Evolutionary conservation across 2,888 invertebrate genomes (phyloP), one percentile per base, ranked within the genome.

Genomic region (Drosophila recens): DNA sequence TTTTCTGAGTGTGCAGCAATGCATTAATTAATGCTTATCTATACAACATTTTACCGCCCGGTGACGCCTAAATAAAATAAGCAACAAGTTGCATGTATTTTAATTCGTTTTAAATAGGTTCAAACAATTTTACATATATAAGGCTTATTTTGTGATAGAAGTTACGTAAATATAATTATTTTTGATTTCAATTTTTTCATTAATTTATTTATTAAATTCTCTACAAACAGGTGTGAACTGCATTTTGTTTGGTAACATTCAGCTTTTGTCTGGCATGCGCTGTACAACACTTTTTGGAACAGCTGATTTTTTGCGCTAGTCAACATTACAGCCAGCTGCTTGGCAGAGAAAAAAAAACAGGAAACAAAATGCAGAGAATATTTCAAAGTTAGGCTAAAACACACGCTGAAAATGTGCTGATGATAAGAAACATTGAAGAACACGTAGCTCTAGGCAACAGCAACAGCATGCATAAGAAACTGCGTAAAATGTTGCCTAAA

Each of bases 401-500:
- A 75, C 6, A 46, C 11, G 20, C 36, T 17, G 8, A 59, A 54
- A 38, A 82, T 82, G 83, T 64, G 67, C 45, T 53, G 48, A 9
- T 42, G 45, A 52, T 34, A 33, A 11, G 20, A 65, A 34, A 45
- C 0, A 64, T 59, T 69, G 13, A 70, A 52, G 36, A 65, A 40
- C n/a, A 57, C 23, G 9, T 15, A 34, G 54, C 36, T 5, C 1
- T 38, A n/a, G 27, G 54, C 40, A 53, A 45, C n/a, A 46, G 15
- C 54, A 40, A 33, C 13, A 46, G 30, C 33, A 86, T 87, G 80
- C 67, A 75, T 52, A 89, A 87, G 51, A 89, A 87, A 82, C 58
- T 90, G 38, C 89, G 90, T 52, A 92, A 91, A 79, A 91, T 92
- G 91, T 82, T 92, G 83, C 77, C 91, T 54, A 80, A 86, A 61